Percentiles rank a stretch among this genome's conserved stretches.
These are phyloP conservation scores for Oryzaephilus surinamensis DNA, from an alignment of 1,140 invertebrate species.

Conservation along the genomic window DNA sequence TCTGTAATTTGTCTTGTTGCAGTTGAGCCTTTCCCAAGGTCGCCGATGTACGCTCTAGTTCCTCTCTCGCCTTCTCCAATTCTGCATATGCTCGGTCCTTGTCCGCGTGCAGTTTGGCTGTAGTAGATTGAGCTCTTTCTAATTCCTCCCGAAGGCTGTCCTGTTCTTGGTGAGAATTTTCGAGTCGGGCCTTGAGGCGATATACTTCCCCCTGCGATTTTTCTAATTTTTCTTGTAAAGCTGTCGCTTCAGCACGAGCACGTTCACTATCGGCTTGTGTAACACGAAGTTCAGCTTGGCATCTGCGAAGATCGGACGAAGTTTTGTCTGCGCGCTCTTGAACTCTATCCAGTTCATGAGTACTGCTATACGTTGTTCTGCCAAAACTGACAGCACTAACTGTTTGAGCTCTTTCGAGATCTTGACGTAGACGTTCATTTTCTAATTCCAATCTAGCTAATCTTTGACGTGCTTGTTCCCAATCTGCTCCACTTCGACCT, in stretches of 20 bases:
- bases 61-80: conserved; percentile 80
- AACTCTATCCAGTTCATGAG: conserved; percentile 42
- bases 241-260: conserved; percentile 67
- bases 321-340: conserved; percentile 82
- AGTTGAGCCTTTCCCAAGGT: conserved; percentile 81
- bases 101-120: conserved; percentile 75
- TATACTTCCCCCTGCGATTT: conserved; percentile 93
- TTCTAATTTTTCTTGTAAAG: conserved; percentile 83
- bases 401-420: conserved; percentile 71
- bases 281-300: conserved; percentile 74
- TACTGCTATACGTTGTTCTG: conserved; percentile 45
- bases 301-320: conserved; percentile 70
- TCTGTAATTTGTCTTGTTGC: conserved; percentile 83
- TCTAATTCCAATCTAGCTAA: conserved; percentile 76
- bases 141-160: conserved; percentile 86
- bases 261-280: conserved; percentile 81
- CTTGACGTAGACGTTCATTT: conserved; percentile 76
- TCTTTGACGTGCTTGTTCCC: conserved; percentile 81
- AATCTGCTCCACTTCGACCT: conserved; percentile 75
- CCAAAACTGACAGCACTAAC: conserved; percentile 79
- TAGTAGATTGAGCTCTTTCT: conserved; percentile 62
- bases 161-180: conserved; percentile 89
- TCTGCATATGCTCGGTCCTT: conserved; percentile 75
- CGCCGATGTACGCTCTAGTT: conserved; percentile 78
- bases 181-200: conserved; percentile 81